Evolutionary conservation across 2,797 vertebrate genomes (phyloP).

Genomic region (Pseudochirops cupreus): DNA sequence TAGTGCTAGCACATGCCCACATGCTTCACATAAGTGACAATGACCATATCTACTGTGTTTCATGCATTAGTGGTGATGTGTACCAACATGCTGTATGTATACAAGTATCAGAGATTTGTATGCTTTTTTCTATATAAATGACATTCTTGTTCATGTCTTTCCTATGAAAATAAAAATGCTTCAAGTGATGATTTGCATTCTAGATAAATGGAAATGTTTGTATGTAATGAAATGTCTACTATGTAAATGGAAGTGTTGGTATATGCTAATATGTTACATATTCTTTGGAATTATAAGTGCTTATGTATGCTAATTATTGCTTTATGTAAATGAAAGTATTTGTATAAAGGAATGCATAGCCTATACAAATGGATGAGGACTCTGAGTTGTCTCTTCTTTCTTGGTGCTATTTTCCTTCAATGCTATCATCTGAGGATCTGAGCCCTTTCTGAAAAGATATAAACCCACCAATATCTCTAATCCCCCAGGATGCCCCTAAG

Average conservation of each 20-base stretch:
- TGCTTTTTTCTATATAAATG: neutral
- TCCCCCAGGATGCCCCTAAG: neutral
- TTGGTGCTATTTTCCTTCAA: neutral
- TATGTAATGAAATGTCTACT: constrained; percentile 63
- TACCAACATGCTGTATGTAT: neutral
- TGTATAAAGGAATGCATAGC: neutral
- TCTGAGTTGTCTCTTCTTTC: neutral
- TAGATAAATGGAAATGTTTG: constrained; percentile 63
- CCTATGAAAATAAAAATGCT: constrained; percentile 62
- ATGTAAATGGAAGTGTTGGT: constrained; percentile 67
- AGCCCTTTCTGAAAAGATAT: neutral
- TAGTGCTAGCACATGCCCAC: neutral
- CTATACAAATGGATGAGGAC: neutral
- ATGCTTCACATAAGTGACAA: neutral
- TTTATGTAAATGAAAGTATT: neutral
- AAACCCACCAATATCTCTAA: neutral
- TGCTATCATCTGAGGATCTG: neutral
- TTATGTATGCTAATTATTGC: neutral
- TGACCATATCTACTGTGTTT: neutral
- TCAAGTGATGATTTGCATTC: constrained; percentile 69
- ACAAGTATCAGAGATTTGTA: too few species aligned
- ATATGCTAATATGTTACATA: neutral
- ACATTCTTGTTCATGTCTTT: neutral
- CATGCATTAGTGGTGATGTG: neutral
- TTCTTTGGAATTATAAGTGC: neutral